Evolutionary conservation across 1,140 invertebrate species (phyloP).

Genomic region (Lethrus apterus): DNA sequence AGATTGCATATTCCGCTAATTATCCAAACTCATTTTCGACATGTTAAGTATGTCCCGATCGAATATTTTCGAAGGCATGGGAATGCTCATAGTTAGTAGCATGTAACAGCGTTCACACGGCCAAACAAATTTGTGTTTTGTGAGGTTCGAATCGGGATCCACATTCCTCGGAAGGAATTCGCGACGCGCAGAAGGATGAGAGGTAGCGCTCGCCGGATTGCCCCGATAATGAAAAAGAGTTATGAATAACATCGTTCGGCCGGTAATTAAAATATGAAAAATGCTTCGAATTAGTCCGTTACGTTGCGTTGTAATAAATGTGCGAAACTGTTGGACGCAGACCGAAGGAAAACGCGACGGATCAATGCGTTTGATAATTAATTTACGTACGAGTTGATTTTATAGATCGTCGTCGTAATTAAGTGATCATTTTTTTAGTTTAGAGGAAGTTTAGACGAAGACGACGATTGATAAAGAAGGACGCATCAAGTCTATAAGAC

Average conservation of each 20-base stretch:
- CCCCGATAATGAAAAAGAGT: constrained; percentile 11
- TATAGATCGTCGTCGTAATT: no score
- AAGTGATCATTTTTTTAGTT: no score
- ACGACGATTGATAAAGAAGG: no score
- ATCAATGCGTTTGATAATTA: no score
- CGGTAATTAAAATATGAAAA: constrained; percentile 7
- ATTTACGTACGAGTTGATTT: no score
- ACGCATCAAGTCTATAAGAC: constrained; percentile 17
- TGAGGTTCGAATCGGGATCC: constrained; percentile 15
- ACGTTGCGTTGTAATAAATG: no score
- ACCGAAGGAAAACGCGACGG: no score
- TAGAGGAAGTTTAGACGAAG: no score
- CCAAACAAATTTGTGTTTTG: constrained; percentile 19
- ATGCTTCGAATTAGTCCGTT: constrained; percentile 5
- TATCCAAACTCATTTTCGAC: no score
- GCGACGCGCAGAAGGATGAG: constrained; percentile 5
- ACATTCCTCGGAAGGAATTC: constrained; percentile 16
- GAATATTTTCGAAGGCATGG: constrained; percentile 3
- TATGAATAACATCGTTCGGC: constrained; percentile 1
- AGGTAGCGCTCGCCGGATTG: not conserved
- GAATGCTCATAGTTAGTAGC: constrained; percentile 14
- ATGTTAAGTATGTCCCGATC: no score
- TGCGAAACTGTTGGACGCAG: no score
- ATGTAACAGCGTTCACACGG: constrained; percentile 18
- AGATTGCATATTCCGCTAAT: no score